Conservation (phyloP, 2,888 invertebrate species). For the Polylopha cassiicola region DNA sequence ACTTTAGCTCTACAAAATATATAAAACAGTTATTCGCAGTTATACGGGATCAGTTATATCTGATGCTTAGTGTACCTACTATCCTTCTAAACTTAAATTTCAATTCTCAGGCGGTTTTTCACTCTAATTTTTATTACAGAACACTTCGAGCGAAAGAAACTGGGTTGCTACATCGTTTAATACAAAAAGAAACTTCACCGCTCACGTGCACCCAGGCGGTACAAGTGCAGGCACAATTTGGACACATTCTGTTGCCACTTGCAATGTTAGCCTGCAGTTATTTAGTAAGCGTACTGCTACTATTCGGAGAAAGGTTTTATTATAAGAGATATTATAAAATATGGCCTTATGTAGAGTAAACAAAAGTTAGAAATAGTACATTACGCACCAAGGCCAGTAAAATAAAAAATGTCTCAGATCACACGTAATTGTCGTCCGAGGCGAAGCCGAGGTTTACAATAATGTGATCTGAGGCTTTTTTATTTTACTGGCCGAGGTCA, state of each 20-base stretch:
- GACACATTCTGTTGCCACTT: constrained; percentile 37
- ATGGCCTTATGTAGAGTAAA: constrained; percentile 45
- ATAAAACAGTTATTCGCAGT: no score
- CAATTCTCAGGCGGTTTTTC: neutral
- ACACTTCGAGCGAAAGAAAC: constrained; percentile 40
- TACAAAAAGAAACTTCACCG: constrained; percentile 21
- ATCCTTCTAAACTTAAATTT: constrained; percentile 2
- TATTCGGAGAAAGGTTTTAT: constrained; percentile 36
- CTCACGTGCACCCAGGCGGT: constrained; percentile 28
- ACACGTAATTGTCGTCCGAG: no score
- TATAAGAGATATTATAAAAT: constrained; percentile 31
- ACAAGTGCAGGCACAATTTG: constrained; percentile 30
- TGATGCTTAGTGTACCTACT: neutral
- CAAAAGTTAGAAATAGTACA: neutral
- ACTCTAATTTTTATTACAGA: constrained; percentile 35
- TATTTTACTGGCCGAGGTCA: no score
- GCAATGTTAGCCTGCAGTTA: constrained; percentile 29
- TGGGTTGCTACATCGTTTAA: constrained; percentile 34
- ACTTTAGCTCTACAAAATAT: no score
- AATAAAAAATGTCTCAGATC: no score
- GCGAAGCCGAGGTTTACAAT: no score
- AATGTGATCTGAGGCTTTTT: no score
- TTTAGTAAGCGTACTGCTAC: constrained; percentile 30
- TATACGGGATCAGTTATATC: neutral
- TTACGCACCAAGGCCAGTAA: no score